A percentile compares a stretch with the other conserved stretches of the same genome.
These are phyloP conservation scores for Lapara coniferarum DNA, from an alignment of 2,888 invertebrate genomes.

Conservation along the genomic window DNA sequence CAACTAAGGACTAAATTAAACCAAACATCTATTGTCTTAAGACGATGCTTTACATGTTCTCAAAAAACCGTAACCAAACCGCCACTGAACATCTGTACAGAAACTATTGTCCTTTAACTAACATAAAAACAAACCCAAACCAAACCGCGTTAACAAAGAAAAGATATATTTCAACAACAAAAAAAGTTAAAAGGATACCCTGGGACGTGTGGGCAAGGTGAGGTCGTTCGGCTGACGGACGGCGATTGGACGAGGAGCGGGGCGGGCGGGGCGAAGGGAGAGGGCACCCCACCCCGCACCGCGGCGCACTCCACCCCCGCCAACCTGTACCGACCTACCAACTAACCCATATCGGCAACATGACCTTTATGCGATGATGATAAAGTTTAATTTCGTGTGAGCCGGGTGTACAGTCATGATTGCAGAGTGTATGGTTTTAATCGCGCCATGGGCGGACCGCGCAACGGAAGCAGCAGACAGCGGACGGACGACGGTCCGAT, in stretches of 20 bases:
- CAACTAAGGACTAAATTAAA: neutral
- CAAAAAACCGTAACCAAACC: neutral
- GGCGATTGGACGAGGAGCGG: slow-evolving; percentile 71
- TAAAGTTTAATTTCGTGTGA: slow-evolving; percentile 57
- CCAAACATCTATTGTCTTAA: neutral
- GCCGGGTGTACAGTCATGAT: slow-evolving; percentile 49
- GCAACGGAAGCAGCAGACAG: slow-evolving; percentile 65
- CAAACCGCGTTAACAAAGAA: slow-evolving; percentile 43
- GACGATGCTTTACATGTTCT: neutral
- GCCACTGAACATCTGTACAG: slow-evolving; percentile 20
- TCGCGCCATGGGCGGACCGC: slow-evolving; percentile 81
- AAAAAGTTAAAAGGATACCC: slow-evolving; percentile 58
- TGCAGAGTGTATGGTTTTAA: slow-evolving; percentile 71
- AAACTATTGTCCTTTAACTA: slow-evolving; percentile 29
- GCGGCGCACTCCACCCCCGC: slow-evolving; percentile 72
- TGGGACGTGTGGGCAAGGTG: slow-evolving; percentile 80
- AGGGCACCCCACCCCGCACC: slow-evolving; percentile 61
- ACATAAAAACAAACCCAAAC: slow-evolving; percentile 32
- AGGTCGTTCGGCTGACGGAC: slow-evolving; percentile 67
- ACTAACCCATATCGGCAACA: slow-evolving; percentile 57
- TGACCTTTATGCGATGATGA: slow-evolving; percentile 43
- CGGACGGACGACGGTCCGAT: neutral
- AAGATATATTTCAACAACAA: slow-evolving; percentile 31
- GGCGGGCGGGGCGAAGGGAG: slow-evolving; percentile 73
- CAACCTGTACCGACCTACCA: slow-evolving; percentile 61